Base-by-base conservation (phyloP, 2,797 vertebrate genomes). In the Dendrocincla tyrannina region DNA sequence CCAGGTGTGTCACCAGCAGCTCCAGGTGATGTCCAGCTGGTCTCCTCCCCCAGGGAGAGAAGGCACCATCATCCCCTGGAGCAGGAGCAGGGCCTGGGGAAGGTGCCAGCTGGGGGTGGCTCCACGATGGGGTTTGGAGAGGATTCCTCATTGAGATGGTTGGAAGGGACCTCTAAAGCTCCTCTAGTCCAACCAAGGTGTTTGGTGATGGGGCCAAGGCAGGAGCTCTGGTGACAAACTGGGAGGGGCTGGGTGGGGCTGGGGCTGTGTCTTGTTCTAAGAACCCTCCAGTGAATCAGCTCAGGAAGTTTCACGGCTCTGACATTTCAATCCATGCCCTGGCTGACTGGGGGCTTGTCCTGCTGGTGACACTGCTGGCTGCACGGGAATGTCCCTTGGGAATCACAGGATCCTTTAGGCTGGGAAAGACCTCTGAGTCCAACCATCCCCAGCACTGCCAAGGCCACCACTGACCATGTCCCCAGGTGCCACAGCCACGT, bases 211-310 rank as follows among this genome's bases (percentile, higher is more conserved):
- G 44, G 33, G 73, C 49, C 13, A 0, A n/a, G n/a, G 47, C 60
- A 39, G 62, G 1, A 19, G 27, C 50, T 11, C 5, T 16, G 17
- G 41, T 3, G 55, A 1, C 28, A 28, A 2, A 9, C 0, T 0
- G 27, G 72, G 46, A 32, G 2, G 41, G 19, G 47, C 39, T 16
- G n/a, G 1, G 19, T 9, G 17, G 19, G 19, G 59, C 27, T 62
- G 39, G n/a, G 55, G 25, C 27, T 52, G 50, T 17, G 41, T 41
- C 23, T 32, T 3, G 15, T 50, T 10, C 10, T 50, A 17, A 28
- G 49, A 17, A 50, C 27, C 27, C 27, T 50, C 49, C 49, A 50
- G 49, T 10, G 27, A 50, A 50, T 50, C 49, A 50, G 49, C 49
- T 28, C 49, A 50, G 49, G 27, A 50, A 28, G 49, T 28, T 50